Base-by-base conservation (phyloP, 2,888 invertebrate genomes). In the Amphimallon solstitiale region DNA sequence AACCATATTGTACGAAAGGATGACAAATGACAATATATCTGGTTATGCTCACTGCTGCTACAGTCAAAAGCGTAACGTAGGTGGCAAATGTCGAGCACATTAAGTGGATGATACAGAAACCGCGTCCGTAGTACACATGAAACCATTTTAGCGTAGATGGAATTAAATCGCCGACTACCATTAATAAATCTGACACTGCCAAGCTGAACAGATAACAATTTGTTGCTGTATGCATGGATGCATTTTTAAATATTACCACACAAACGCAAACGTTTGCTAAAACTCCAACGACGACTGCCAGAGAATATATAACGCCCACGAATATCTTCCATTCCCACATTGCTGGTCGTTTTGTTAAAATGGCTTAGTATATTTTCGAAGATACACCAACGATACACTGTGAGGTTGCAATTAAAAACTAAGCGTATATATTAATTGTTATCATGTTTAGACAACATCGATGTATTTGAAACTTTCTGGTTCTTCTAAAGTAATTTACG, bases 151-250 rank as follows among this genome's bases (percentile, higher is more conserved):
- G 17, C 14, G 37, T 37, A 37, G 21, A 46, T 1, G 46, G 10
- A 17, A 21, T 6, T 21, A 52, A 10, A 5, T 35, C 35, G n/a
- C 35, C 14, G 1, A 52, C 17, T 15, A 52, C 37, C 6, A 52
- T 52, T 19, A 37, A 10, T 3, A 52, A 17, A 12, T 52, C 52
- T 10, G 37, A 52, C 9, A 52, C 14, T n/a, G 52, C 52, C 5
- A 52, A 52, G 6, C 19, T 37, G 37, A 52, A 52, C 10, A 52
- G 35, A 4, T 37, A 52, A 52, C 17, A 52, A 17, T 52, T 52
- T 14, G 37, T 37, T 4, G 38, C 6, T 2, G 52, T 52, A n/a
- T 37, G 52, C 19, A 38, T 17, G 1, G 35, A 52, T 37, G n/a
- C 37, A n/a, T 52, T 35, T 17, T 19, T 19, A 9, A 17, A 7